Evolutionary conservation across 1,140 invertebrate genomes (phyloP).

Genomic region (Musca domestica): DNA sequence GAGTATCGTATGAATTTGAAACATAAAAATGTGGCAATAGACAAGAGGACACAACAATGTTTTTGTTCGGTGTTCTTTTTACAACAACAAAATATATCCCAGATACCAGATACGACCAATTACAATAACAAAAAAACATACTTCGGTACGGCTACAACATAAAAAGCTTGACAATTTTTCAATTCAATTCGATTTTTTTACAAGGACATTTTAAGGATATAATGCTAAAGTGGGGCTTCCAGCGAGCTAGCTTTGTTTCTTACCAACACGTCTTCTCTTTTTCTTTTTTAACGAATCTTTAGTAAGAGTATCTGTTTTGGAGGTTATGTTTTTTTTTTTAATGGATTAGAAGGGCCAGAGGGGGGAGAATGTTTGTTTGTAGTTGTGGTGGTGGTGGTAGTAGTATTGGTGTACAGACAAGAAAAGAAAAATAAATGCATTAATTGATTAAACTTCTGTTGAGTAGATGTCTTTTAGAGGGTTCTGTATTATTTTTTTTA

Average conservation of each 20-base stretch:
- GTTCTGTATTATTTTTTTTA: neutral
- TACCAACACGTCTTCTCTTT: conserved; percentile 54
- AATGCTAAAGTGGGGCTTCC: neutral
- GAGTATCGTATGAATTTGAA: too few species aligned
- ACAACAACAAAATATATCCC: too few species aligned
- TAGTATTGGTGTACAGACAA: too few species aligned
- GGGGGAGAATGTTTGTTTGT: neutral
- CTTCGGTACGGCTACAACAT: neutral
- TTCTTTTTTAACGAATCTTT: conserved; percentile 53
- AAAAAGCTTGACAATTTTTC: neutral
- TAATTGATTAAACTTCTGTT: too few species aligned
- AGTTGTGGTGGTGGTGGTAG: too few species aligned
- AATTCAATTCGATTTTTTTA: neutral
- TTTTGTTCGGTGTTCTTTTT: too few species aligned
- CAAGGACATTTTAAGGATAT: neutral
- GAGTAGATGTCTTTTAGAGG: too few species aligned
- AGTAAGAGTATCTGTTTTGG: conserved; percentile 25
- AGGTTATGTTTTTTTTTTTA: conserved; percentile 9
- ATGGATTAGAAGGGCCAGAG: neutral
- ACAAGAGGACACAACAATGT: too few species aligned
- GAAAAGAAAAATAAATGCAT: too few species aligned
- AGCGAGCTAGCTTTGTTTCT: conserved; percentile 29
- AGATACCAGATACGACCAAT: too few species aligned
- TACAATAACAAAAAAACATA: too few species aligned
- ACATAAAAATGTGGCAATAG: too few species aligned